A percentile compares a stretch with the other conserved stretches of the same genome.
Conservation (phyloP, 2,888 invertebrate species). For the Hartigia nigra region DNA sequence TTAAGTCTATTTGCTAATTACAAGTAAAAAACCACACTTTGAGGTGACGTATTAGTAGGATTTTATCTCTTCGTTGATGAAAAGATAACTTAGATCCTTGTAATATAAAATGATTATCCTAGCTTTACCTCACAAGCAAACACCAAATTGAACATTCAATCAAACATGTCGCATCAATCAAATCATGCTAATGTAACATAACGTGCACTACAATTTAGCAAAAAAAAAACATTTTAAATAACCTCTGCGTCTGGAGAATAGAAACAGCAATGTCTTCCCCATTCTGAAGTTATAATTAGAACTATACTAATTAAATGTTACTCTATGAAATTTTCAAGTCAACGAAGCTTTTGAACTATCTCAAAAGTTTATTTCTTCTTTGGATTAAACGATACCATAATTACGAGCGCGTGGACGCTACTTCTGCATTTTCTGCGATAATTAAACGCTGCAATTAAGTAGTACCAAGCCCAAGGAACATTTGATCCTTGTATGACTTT, state of each 20-base stretch:
- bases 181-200: slow-evolving; percentile 15
- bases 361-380: not conserved
- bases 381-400: too few species aligned
- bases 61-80: slow-evolving; percentile 4
- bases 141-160: slow-evolving; percentile 36
- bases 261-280: slow-evolving; percentile 42
- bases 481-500: not conserved
- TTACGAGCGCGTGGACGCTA: not conserved
- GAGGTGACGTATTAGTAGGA: not conserved
- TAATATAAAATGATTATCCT: not conserved
- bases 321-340: not conserved
- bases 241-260: slow-evolving; percentile 22
- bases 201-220: slow-evolving; percentile 19
- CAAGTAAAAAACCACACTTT: not conserved
- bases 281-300: slow-evolving; percentile 19
- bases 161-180: slow-evolving; percentile 41
- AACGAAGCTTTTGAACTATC: not conserved
- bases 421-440: not conserved
- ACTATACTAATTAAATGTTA: not conserved
- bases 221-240: slow-evolving; percentile 19
- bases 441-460: not conserved
- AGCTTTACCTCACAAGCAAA: slow-evolving; percentile 38
- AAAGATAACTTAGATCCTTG: not conserved
- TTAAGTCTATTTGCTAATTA: not conserved
- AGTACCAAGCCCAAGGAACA: not conserved